These are phyloP conservation scores for Pentalonia nigronervosa DNA, from an alignment of 1,140 invertebrate genomes.

Conservation along the genomic window DNA sequence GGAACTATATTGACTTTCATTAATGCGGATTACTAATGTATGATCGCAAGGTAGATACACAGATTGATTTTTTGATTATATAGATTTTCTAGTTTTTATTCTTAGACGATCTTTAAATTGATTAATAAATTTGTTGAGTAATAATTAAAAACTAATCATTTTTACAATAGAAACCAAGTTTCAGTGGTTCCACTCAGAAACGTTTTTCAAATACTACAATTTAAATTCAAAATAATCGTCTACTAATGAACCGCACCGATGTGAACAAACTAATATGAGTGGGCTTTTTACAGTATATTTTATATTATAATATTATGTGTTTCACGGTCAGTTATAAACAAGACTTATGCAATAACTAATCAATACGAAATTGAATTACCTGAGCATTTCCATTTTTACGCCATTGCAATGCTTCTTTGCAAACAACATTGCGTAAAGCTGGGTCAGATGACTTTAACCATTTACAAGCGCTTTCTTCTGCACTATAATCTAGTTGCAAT, in stretches of 20 bases:
- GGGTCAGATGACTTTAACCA: slow-evolving; percentile 79
- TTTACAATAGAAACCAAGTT: background rate
- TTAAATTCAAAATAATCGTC: background rate
- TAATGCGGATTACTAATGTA: background rate
- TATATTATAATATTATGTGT: no score
- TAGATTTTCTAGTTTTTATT: no score
- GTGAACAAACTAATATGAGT: background rate
- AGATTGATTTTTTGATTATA: no score
- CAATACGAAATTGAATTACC: background rate
- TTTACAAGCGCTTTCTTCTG: slow-evolving; percentile 70
- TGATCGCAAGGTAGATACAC: no score
- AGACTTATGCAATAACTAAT: background rate
- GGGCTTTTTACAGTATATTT: no score
- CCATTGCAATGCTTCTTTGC: slow-evolving; percentile 86
- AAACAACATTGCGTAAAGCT: slow-evolving; percentile 78
- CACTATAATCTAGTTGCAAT: slow-evolving; percentile 65
- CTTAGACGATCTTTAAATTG: no score
- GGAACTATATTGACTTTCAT: background rate
- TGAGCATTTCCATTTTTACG: slow-evolving; percentile 63
- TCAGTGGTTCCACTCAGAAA: background rate
- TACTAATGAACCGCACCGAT: background rate
- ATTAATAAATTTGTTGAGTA: no score
- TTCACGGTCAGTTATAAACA: background rate
- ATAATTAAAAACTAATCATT: background rate
- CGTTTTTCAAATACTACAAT: no score